Conservation (phyloP, 2,113 vertebrate species). For the Delphinus delphis region DNA sequence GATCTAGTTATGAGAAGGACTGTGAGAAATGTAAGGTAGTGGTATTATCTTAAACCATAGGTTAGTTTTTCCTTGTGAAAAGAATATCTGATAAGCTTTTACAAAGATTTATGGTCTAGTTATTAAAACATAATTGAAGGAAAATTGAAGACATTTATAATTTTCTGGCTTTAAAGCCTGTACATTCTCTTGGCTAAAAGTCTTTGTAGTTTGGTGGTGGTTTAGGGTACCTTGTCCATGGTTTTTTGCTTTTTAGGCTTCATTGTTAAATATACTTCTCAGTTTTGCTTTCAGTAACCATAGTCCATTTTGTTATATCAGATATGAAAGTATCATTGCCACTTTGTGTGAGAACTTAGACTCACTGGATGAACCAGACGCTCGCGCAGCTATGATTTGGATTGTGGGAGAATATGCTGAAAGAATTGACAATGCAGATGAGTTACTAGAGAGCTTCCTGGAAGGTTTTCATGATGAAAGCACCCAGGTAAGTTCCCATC, state of each 20-base stretch:
- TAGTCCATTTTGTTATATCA: conserved; percentile 70
- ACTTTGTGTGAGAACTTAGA: conserved; percentile 81
- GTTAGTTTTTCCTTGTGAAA: conserved; percentile 4
- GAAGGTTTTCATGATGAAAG: conserved; percentile 99
- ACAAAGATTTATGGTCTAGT: not conserved
- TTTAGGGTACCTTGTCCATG: not conserved
- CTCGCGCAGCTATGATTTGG: conserved; percentile 99
- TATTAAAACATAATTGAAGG: conserved; percentile 31
- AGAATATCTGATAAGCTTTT: not conserved
- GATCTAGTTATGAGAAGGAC: not conserved
- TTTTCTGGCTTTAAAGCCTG: not conserved
- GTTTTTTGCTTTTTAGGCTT: not conserved
- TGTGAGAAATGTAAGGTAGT: not conserved
- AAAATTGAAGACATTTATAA: not conserved
- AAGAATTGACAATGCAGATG: conserved; percentile 98
- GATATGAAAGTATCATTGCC: conserved; percentile 99
- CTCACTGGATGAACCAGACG: conserved; percentile 97
- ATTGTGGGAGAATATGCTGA: conserved; percentile 99
- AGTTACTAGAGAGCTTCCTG: conserved; percentile 96
- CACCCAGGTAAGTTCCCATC: conserved; percentile 87
- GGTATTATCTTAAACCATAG: not conserved
- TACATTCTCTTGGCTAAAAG: not conserved
- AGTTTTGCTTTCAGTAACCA: not conserved
- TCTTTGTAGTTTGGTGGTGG: not conserved
- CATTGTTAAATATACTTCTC: not conserved